Evolutionary conservation across 1,140 invertebrate genomes (phyloP).

Genomic region (Octopus bimaculoides): DNA sequence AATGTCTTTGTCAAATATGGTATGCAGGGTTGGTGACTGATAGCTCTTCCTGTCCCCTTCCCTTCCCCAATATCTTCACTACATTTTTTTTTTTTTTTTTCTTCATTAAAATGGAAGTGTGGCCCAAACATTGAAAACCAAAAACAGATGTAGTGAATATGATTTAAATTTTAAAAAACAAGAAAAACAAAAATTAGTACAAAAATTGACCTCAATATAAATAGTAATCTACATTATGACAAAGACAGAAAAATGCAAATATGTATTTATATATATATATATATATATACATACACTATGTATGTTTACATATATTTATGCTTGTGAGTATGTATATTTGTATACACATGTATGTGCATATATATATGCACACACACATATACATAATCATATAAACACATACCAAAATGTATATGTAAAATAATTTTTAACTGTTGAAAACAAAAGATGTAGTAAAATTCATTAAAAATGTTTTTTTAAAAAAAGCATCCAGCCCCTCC

Average conservation of each 20-base stretch:
- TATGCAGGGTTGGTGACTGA: neutral
- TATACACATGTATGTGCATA: neutral
- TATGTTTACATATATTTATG: neutral
- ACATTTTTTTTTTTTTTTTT: too few relatives aligned
- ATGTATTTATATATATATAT: neutral
- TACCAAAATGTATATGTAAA: neutral
- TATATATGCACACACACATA: neutral
- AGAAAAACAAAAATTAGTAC: too few relatives aligned
- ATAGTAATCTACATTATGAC: too few relatives aligned
- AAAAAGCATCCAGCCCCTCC: neutral
- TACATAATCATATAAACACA: neutral
- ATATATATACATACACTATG: too few relatives aligned
- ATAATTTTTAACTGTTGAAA: constrained; percentile 10
- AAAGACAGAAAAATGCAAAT: too few relatives aligned
- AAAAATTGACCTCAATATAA: too few relatives aligned
- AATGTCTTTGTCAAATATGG: constrained; percentile 3
- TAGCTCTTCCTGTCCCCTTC: neutral
- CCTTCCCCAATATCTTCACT: neutral
- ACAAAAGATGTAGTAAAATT: constrained; percentile 5
- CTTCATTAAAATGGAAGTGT: too few relatives aligned
- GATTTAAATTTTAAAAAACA: too few relatives aligned
- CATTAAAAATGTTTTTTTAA: neutral
- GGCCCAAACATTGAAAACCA: too few relatives aligned
- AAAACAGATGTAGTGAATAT: too few relatives aligned
- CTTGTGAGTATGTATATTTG: neutral